Evolutionary conservation across 1,140 invertebrate genomes (phyloP).

Genomic region (Drosophila lini): DNA sequence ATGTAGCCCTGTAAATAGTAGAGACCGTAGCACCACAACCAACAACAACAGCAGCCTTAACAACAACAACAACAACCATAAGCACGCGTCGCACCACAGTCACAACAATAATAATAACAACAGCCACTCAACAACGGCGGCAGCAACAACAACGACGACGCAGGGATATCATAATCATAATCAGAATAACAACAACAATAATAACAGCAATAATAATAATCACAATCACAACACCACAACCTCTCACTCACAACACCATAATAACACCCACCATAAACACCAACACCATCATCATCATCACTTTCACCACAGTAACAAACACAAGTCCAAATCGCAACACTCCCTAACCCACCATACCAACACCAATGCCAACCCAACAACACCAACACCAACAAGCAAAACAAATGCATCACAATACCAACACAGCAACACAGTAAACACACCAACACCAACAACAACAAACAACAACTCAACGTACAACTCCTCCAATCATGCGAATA

Average conservation of each 20-base stretch:
- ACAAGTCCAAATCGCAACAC: constrained; percentile 62
- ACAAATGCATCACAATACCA: constrained; percentile 22
- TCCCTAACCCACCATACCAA: constrained; percentile 50
- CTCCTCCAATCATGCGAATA: constrained; percentile 83
- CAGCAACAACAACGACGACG: constrained; percentile 43
- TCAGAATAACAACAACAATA: constrained; percentile 40
- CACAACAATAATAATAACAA: constrained; percentile 45
- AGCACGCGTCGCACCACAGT: constrained; percentile 47
- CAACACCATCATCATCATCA: constrained; percentile 48
- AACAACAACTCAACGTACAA: constrained; percentile 77
- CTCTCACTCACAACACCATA: constrained; percentile 34
- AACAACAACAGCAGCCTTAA: constrained; percentile 73
- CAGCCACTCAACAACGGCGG: constrained; percentile 54
- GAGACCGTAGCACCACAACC: constrained; percentile 73
- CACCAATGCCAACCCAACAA: constrained; percentile 40
- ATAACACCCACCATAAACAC: constrained; percentile 30
- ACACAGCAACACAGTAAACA: constrained; percentile 40
- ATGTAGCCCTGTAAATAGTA: constrained; percentile 83
- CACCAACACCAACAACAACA: constrained; percentile 36
- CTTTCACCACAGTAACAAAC: constrained; percentile 67
- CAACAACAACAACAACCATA: constrained; percentile 64
- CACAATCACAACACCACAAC: constrained; percentile 30
- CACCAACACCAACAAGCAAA: constrained; percentile 40
- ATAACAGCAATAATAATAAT: constrained; percentile 34
- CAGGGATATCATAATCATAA: constrained; percentile 63